Conservation (phyloP, 2,888 invertebrate genomes). For the Ennomos quercinarius region DNA sequence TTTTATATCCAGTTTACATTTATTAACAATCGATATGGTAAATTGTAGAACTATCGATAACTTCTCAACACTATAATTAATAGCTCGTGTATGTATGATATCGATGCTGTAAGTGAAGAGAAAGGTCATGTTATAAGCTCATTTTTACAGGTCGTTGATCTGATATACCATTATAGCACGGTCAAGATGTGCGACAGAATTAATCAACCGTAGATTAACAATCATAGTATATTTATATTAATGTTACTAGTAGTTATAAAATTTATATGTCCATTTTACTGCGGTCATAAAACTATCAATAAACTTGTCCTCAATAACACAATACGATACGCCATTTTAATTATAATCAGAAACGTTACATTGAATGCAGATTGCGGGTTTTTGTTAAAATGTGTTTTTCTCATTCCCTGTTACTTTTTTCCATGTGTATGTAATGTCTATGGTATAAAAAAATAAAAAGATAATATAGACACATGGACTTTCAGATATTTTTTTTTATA, state of each 20-base stretch:
- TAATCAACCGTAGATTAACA: constrained; percentile 26
- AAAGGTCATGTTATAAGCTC: no score
- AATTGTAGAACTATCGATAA: constrained; percentile 1
- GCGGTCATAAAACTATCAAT: constrained; percentile 46
- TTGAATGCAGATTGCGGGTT: background rate
- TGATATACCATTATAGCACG: background rate
- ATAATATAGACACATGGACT: no score
- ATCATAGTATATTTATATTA: constrained; percentile 32
- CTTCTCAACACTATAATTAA: no score
- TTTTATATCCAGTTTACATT: no score
- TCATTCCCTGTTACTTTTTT: no score
- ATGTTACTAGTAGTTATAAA: constrained; percentile 44
- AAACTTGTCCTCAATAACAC: constrained; percentile 37
- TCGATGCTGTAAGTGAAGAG: no score
- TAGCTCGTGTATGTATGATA: no score
- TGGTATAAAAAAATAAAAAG: no score
- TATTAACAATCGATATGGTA: no score
- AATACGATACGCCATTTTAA: constrained; percentile 10
- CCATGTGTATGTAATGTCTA: no score
- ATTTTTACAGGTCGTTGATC: background rate
- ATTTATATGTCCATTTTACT: constrained; percentile 42
- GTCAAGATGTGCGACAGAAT: constrained; percentile 2
- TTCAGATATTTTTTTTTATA: no score
- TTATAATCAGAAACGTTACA: constrained; percentile 8
- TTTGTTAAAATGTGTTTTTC: no score